These are phyloP conservation scores for Plectropomus leopardus DNA, from an alignment of 2,113 vertebrate genomes.

Conservation along the genomic window DNA sequence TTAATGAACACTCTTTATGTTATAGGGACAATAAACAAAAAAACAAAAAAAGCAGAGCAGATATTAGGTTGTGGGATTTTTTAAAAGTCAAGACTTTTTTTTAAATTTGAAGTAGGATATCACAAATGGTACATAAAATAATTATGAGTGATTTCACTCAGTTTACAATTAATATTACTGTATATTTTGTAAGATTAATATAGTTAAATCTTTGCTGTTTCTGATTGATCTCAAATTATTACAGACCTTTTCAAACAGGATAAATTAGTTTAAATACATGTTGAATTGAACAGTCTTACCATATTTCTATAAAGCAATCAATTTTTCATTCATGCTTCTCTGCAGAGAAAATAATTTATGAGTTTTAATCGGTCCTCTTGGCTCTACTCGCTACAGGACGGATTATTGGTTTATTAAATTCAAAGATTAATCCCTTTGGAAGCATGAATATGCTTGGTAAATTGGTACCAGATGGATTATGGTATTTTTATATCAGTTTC, in stretches of 20 bases:
- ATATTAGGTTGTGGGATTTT: no score
- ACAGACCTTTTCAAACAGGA: not conserved
- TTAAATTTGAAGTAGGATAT: no score
- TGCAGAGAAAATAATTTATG: not conserved
- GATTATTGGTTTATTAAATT: slow-evolving; percentile 3
- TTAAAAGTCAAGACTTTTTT: no score
- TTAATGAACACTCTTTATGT: no score
- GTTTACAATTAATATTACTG: not conserved
- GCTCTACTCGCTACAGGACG: not conserved
- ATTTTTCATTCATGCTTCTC: not conserved
- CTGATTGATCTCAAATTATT: not conserved
- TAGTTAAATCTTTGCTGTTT: not conserved
- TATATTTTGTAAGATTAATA: not conserved
- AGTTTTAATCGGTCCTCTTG: not conserved
- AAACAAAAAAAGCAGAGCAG: no score
- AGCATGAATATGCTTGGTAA: not conserved
- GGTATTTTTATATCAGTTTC: not conserved
- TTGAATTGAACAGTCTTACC: no score
- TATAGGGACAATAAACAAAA: no score
- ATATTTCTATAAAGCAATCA: not conserved
- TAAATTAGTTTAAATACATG: not conserved
- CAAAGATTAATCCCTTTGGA: not conserved
- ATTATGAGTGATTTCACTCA: no score
- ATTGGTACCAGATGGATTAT: not conserved
- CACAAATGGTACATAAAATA: no score